Evolutionary conservation across 2,888 invertebrate species (phyloP).

Genomic region (Cantharis flavilabris): DNA sequence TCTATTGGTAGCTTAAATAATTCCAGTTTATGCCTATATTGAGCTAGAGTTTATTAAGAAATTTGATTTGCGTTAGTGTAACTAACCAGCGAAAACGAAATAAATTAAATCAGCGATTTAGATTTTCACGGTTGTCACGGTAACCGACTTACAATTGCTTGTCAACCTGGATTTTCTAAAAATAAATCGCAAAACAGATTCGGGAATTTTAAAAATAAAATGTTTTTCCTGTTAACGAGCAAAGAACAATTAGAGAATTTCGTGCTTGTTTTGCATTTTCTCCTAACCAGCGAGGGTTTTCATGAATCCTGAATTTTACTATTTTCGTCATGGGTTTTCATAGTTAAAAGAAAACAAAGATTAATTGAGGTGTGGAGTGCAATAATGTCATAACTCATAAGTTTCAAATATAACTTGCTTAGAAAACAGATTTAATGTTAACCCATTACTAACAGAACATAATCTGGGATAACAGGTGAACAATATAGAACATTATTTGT

Average conservation of each 20-base stretch:
- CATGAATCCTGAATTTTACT: too few relatives aligned
- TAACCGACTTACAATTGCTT: slow-evolving; percentile 3
- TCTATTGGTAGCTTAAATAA: too few relatives aligned
- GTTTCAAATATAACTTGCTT: too few relatives aligned
- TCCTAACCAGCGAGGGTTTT: background rate
- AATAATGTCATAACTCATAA: too few relatives aligned
- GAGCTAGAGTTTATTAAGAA: background rate
- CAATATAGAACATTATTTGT: too few relatives aligned
- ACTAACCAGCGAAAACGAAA: background rate
- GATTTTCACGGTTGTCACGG: background rate
- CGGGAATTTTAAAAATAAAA: background rate
- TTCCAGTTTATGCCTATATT: background rate
- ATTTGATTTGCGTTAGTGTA: background rate
- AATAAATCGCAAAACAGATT: slow-evolving; percentile 1
- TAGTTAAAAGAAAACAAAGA: too few relatives aligned
- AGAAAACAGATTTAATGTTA: too few relatives aligned
- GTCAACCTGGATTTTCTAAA: background rate
- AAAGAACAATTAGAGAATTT: background rate
- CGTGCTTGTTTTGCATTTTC: background rate
- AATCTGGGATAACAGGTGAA: too few relatives aligned
- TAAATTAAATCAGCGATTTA: background rate
- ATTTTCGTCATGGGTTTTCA: too few relatives aligned
- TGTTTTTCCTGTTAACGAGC: background rate
- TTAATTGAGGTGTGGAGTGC: too few relatives aligned
- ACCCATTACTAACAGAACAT: too few relatives aligned